These are phyloP conservation scores for Phaedon cochleariae DNA, from an alignment of 2,888 invertebrate genomes.

Conservation along the genomic window DNA sequence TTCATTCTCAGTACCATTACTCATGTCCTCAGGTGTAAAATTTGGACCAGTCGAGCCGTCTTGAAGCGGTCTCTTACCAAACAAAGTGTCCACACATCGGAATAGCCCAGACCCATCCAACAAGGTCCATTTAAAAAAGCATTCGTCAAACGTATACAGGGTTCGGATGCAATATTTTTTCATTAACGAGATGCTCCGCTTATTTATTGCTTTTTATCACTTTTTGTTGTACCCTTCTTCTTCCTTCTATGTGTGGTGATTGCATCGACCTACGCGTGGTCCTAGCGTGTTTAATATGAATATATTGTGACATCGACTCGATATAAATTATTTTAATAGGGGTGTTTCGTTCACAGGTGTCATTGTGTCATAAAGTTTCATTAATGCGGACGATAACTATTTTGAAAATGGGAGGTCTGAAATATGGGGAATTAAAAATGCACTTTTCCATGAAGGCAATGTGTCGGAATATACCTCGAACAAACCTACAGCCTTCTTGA, in stretches of 20 bases:
- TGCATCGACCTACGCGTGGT: constrained; percentile 25
- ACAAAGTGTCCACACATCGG: constrained; percentile 9
- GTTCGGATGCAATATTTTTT: constrained; percentile 55
- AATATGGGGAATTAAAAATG: neutral
- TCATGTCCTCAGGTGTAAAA: constrained; percentile 15
- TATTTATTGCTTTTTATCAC: constrained; percentile 48
- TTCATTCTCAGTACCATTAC: constrained; percentile 1
- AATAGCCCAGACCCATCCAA: neutral
- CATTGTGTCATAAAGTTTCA: constrained; percentile 36
- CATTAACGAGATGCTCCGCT: constrained; percentile 57
- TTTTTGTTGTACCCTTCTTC: constrained; percentile 32
- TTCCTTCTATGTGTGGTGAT: constrained; percentile 15
- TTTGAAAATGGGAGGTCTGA: neutral
- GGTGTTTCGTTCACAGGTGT: constrained; percentile 35
- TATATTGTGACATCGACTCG: constrained; percentile 57
- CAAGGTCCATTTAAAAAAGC: constrained; percentile 18
- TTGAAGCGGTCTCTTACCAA: neutral
- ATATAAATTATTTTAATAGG: constrained; percentile 55
- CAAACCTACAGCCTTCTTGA: neutral
- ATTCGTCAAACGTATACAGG: constrained; percentile 15
- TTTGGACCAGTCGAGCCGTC: neutral
- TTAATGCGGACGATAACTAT: constrained; percentile 24
- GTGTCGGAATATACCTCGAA: too few species aligned
- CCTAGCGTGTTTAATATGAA: constrained; percentile 55
- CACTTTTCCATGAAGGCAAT: too few species aligned